Evolutionary conservation across 2,888 invertebrate species (phyloP), one percentile per base, ranked within the genome.

Genomic region (Dicroscelio sp.): DNA sequence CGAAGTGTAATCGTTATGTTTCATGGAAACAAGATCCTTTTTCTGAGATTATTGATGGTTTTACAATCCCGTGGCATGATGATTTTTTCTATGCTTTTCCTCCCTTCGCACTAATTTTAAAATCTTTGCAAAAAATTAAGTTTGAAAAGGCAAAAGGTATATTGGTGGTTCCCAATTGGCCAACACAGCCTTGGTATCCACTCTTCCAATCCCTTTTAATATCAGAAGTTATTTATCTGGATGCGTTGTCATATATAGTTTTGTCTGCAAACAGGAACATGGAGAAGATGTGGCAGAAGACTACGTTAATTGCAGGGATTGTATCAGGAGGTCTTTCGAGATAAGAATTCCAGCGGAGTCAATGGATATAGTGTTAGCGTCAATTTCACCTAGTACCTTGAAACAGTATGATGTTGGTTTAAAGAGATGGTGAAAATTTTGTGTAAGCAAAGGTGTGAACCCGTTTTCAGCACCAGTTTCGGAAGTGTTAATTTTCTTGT

Each of bases 1-100:
- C 5, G 12, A 88, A 88, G 73, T 88, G 88, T 38, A 33, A 8
- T 0, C 20, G 38, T 17, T 84, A 84, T 52, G 31, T 84, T 25
- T 76, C 79, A 2, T 84, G 84, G 84, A 58, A 17, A 14, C 33
- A 25, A 27, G 71, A 88, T 20, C 84, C 73, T 5, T 8, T 8
- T 6, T 14, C 27, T 1, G 14, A 27, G 8, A 17, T 27, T 8
- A 60, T 27, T 5, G 79, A 79, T 31, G 55, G 84, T 1, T n/a
- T 58, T 25, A 25, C 88, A 4, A 25, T 78, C 5, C 1, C 17
- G 2, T 84, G 73, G 65, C n/a, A 23, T 8, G 4, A 10, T n/a
- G 30, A n/a, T 48, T 82, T 76, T 30, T 71, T 71, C n/a, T 71
- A 48, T 23, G 71, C 71, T 0, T 60, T 60, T 27, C 60, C 60